Evolutionary conservation across 92 coral and sea anemone genomes (phyloP), one percentile per base, ranked within the genome.

Genomic region (Parazoanthus darwini): DNA sequence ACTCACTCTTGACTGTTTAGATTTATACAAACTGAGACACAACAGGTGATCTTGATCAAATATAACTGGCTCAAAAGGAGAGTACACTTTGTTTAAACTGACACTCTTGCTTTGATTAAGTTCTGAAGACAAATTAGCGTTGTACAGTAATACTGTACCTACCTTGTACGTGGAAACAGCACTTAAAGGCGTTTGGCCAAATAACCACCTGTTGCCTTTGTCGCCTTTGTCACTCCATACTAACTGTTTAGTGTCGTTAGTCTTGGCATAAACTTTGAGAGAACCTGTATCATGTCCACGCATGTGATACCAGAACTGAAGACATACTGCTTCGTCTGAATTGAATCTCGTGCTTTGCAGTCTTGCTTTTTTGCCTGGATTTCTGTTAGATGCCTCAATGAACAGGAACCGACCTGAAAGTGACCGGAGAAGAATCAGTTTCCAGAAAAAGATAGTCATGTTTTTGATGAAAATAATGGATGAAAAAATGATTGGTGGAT

Each of bases 261-360:
- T 79, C 66, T 35, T 51, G 6, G 39, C 22, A 11, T 46, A 79
- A 3, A 79, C 82, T 22, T 51, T 46, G 37, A 79, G 42, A 6
- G 33, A 5, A 22, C 67, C 82, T 0, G 43, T 50, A 11, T 79
- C 82, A 3, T 23, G 33, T 23, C 82, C 82, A 44, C 22, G 8
- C 82, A 79, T 48, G 67, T 79, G 82, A 29, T 79, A 44, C 82
- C 82, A 79, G 8, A 79, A 54, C 82, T 79, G 82, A 26, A 79
- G 82, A 35, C 82, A 79, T 9, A 79, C 67, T n/a, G 66, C 59
- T 48, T 50, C 37, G 13, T 50, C 25, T n/a, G 37, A 43, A 16
- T 72, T 72, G 77, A 72, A 72, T 36, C 36, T 29, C 5, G 36
- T 72, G 67, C 82, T 79, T 79, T 35, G 43, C 13, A 79, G 43